These are phyloP conservation scores for Malacoctenus gilli DNA, from an alignment of 2,797 vertebrate genomes.

Conservation along the genomic window DNA sequence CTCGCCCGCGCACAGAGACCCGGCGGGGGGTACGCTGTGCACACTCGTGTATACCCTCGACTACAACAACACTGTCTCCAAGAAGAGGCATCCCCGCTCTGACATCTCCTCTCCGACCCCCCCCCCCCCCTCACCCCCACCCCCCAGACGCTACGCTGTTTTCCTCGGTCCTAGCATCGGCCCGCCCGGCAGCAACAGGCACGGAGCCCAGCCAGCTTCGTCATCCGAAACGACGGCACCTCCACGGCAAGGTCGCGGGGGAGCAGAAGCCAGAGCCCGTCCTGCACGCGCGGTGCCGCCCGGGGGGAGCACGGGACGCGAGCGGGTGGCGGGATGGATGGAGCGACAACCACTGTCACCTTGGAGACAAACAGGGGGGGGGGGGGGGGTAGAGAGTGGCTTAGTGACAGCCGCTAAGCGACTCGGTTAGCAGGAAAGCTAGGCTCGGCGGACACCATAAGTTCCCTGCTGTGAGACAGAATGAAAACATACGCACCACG, in stretches of 20 bases:
- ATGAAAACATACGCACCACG: too few relatives aligned
- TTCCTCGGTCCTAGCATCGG: conserved; percentile 48
- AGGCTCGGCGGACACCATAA: too few relatives aligned
- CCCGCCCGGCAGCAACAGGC: conserved; percentile 33
- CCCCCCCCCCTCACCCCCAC: conserved; percentile 25
- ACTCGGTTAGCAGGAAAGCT: conserved; percentile 28
- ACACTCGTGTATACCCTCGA: conserved; percentile 48
- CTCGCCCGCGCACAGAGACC: conserved; percentile 22
- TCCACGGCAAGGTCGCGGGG: not conserved
- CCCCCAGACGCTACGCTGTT: conserved; percentile 22
- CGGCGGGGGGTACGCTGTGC: conserved; percentile 32
- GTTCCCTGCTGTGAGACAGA: too few relatives aligned
- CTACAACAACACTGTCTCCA: conserved; percentile 57
- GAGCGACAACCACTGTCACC: conserved; percentile 64
- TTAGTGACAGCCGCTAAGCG: conserved; percentile 60
- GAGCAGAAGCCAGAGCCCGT: too few relatives aligned
- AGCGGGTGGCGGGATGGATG: conserved; percentile 26
- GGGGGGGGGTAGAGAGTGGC: conserved; percentile 40
- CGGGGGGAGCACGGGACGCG: not conserved
- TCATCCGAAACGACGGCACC: too few relatives aligned
- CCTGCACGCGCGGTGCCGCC: too few relatives aligned
- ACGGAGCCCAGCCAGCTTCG: conserved; percentile 18
- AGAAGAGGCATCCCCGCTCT: conserved; percentile 71
- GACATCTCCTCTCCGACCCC: conserved; percentile 67
- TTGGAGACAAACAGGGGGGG: conserved; percentile 65